phyloP scores from a whole-genome alignment of 2,888 invertebrate genomes.

The Dryocosmus kuriphilus region DNA sequence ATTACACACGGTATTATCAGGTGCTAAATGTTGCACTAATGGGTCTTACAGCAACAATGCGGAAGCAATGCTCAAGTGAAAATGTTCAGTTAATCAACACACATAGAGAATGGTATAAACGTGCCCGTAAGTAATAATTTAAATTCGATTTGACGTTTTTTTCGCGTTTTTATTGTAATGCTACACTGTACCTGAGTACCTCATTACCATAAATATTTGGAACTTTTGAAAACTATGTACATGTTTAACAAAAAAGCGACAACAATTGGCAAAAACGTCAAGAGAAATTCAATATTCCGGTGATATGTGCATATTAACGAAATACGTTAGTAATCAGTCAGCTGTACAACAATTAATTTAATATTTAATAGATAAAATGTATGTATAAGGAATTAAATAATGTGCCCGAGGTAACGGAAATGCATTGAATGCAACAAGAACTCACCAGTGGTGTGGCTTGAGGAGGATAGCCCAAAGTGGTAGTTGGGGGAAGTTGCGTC shows the following conservation, averaged over 20 bases:
- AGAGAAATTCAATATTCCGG: conserved; percentile 30
- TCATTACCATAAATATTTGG: too few species aligned
- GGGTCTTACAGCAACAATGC: conserved; percentile 8
- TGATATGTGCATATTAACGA: conserved; percentile 14
- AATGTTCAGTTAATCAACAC: conserved; percentile 6
- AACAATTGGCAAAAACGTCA: conserved; percentile 10
- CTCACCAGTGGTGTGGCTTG: conserved; percentile 74
- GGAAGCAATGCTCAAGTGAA: neutral
- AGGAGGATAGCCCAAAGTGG: conserved; percentile 71
- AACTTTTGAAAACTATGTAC: too few species aligned
- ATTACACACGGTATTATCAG: neutral
- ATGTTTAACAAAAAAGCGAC: neutral
- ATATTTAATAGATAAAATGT: conserved; percentile 32
- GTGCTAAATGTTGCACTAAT: conserved; percentile 11
- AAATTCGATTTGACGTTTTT: neutral
- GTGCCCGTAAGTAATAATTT: neutral
- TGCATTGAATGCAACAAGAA: conserved; percentile 52
- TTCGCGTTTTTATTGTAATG: neutral
- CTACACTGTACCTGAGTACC: neutral
- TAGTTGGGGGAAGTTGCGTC: conserved; percentile 75
- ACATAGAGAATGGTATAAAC: neutral
- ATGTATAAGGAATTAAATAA: conserved; percentile 22
- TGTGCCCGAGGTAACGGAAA: conserved; percentile 7
- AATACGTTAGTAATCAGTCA: conserved; percentile 27
- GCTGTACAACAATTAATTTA: conserved; percentile 30